These are phyloP conservation scores for Trichomycterus rosablanca DNA, from an alignment of 2,113 vertebrate species.

Conservation along the genomic window DNA sequence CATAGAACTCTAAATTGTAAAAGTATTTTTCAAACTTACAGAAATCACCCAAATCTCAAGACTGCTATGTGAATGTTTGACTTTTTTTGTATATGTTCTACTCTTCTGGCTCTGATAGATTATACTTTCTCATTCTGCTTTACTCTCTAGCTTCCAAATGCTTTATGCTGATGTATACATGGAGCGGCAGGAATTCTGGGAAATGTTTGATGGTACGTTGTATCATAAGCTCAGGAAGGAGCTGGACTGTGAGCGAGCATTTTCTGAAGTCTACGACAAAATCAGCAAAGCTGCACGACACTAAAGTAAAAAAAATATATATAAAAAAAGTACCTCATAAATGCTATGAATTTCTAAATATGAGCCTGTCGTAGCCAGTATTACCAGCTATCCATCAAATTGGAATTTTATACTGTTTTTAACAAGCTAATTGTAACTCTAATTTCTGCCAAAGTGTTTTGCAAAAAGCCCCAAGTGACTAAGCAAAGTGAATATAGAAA, in stretches of 20 bases:
- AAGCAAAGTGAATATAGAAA: too few species aligned
- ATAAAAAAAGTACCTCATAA: background rate
- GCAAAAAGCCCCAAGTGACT: too few species aligned
- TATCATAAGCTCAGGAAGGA: constrained; percentile 86
- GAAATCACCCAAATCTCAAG: background rate
- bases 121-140: background rate
- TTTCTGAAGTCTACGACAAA: constrained; percentile 96
- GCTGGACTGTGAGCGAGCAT: constrained; percentile 84
- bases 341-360: too few species aligned
- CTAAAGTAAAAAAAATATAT: constrained; percentile 57
- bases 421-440: background rate
- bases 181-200: constrained; percentile 94
- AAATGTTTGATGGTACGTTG: constrained; percentile 92
- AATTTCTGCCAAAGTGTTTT: too few species aligned
- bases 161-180: constrained; percentile 97
- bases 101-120: too few species aligned
- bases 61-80: background rate
- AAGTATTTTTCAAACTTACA: too few species aligned
- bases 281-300: constrained; percentile 95
- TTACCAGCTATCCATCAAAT: background rate
- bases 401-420: background rate
- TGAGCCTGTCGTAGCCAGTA: too few species aligned
- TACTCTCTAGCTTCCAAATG: constrained; percentile 89
- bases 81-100: too few species aligned
- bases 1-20: too few species aligned